Evolutionary conservation across 2,797 vertebrate genomes (phyloP), one percentile per base, ranked within the genome.

Genomic region (Platalea minor): DNA sequence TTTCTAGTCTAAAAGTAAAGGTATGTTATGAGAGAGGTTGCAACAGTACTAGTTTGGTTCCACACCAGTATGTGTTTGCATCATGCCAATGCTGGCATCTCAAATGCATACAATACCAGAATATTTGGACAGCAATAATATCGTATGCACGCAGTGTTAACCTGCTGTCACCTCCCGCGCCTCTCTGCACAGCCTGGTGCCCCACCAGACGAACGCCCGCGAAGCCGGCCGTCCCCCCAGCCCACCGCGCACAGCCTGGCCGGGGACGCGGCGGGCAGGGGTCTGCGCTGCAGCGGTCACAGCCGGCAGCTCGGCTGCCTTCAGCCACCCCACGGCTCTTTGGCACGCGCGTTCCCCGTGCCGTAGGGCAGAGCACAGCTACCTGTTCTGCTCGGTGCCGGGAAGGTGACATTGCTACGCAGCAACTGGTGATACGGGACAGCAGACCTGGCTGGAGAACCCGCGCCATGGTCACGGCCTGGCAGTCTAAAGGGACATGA

Each of bases 61-160:
- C 39, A 17, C 31, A 26, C 9, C 5, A 20, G 35, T 2, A 11
- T 9, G 5, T 10, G 11, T 2, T 7, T 43, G 39, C 12, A 8
- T 25, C 23, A 2, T 7, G 19, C 35, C 13, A 25, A 13, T 5
- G n/a, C 48, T 8, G 13, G 41, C 82, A 20, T 16, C 61, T 60
- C 54, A 35, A 10, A n/a, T 1, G 18, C 48, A 8, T 5, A 26
- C 23, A 10, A 3, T 6, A 14, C 11, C 65, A 29, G 39, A 48
- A 23, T 29, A 26, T 20, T 10, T 20, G n/a, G 63, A 23, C 10
- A 4, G 33, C 51, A n/a, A 3, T 24, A 23, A 10, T 5, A 26
- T 3, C 2, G 20, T 17, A 28, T 5, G 31, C 41, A 28, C 6
- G 4, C 11, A 17, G 17, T 0, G 3, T 13, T 24, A 33, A 15